phyloP scores from a whole-genome alignment of 2,113 vertebrate species.

The Emydura subglobosa region DNA sequence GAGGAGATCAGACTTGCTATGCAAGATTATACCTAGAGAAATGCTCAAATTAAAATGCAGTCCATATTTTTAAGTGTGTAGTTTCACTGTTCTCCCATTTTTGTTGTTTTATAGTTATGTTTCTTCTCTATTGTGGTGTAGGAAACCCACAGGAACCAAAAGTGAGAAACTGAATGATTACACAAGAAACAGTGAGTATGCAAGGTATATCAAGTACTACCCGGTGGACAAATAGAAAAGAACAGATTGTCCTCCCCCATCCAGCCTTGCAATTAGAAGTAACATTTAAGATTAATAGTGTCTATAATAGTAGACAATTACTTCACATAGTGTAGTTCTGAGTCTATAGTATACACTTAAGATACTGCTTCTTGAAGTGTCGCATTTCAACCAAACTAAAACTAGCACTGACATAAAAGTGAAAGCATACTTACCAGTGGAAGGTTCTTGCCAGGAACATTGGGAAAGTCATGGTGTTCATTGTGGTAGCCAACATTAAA shows the following conservation, averaged over 20 bases:
- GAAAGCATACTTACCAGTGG: conserved; percentile 86
- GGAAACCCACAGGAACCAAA: not conserved
- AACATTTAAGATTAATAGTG: not conserved
- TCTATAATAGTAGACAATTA: not conserved
- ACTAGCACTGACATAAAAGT: not conserved
- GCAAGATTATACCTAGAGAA: not conserved
- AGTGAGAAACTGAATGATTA: not conserved
- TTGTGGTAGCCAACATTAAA: conserved; percentile 99
- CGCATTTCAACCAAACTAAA: not conserved
- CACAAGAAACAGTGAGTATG: not conserved
- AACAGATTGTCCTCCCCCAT: not conserved
- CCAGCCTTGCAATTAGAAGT: not conserved
- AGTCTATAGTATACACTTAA: not conserved
- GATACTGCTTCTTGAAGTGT: not conserved
- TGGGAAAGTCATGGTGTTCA: conserved; percentile 98
- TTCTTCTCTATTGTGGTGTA: not conserved
- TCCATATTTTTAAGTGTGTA: too few species aligned
- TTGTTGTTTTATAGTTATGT: not conserved
- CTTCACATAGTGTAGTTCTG: not conserved
- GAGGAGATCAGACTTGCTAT: not conserved
- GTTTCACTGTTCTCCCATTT: not conserved
- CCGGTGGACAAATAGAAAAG: not conserved
- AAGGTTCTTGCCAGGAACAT: conserved; percentile 91
- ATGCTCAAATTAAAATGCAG: not conserved
- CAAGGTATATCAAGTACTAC: not conserved